phyloP scores from a whole-genome alignment of 2,888 invertebrate species.

The Nymphalis polychloros region DNA sequence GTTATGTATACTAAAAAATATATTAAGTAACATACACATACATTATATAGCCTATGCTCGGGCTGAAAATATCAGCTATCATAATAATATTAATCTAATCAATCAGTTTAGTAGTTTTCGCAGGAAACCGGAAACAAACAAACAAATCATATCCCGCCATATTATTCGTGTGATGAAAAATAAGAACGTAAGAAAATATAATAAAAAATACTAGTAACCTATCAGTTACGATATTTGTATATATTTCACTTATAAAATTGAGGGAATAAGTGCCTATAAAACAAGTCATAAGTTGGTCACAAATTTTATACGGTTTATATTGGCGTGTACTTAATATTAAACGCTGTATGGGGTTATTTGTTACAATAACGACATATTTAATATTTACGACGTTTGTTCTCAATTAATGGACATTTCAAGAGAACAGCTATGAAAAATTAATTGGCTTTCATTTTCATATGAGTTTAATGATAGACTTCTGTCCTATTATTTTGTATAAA shows the following conservation, averaged over 20 bases:
- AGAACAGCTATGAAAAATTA: constrained; percentile 1
- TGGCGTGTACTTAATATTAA: constrained; percentile 13
- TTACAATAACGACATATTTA: constrained; percentile 25
- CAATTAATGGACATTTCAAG: constrained; percentile 25
- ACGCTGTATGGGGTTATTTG: constrained; percentile 1
- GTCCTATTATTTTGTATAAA: background rate
- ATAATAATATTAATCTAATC: no score
- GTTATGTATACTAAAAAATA: no score
- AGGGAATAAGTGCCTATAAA: background rate
- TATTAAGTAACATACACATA: no score
- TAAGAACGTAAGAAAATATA: no score
- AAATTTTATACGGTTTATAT: constrained; percentile 38
- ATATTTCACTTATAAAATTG: background rate
- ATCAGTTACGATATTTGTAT: background rate
- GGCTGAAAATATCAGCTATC: no score
- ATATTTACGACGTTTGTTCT: constrained; percentile 26
- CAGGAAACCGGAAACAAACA: no score
- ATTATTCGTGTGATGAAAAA: no score
- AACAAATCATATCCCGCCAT: no score
- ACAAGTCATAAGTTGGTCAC: constrained; percentile 14
- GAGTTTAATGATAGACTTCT: constrained; percentile 1
- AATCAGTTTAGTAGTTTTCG: no score
- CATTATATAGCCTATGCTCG: no score
- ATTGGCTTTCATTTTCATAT: background rate
- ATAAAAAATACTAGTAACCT: background rate